Evolutionary conservation across 2,797 vertebrate genomes (phyloP).

Genomic region (Onychomys torridus): DNA sequence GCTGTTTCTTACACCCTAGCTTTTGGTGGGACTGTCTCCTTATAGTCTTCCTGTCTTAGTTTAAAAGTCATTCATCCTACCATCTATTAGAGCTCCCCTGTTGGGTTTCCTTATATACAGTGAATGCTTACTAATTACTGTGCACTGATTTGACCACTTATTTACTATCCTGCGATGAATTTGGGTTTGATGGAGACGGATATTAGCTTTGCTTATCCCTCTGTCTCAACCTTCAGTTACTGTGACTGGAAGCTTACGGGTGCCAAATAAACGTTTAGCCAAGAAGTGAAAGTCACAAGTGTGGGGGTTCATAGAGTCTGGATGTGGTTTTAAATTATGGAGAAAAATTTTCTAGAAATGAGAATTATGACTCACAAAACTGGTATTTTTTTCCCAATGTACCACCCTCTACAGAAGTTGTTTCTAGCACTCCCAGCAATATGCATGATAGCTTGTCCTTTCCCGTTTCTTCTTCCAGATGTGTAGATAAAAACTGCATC

Average conservation of each 20-base stretch:
- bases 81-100: not conserved
- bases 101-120: not conserved
- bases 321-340: not conserved
- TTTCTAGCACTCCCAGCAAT: not conserved
- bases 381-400: not conserved
- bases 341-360: slow-evolving; percentile 41
- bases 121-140: not conserved
- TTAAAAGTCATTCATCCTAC: not conserved
- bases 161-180: not conserved
- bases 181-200: not conserved
- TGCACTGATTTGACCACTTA: not conserved
- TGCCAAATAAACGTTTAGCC: not conserved
- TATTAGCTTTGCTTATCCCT: not conserved
- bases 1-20: not conserved
- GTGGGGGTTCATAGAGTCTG: not conserved
- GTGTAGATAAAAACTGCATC: slow-evolving; percentile 19
- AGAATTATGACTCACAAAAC: not conserved
- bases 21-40: not conserved
- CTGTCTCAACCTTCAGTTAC: not conserved
- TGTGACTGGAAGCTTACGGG: not conserved
- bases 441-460: not conserved
- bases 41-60: not conserved
- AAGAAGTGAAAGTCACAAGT: not conserved
- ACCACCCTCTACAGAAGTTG: not conserved
- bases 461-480: slow-evolving; percentile 51